These are phyloP conservation scores for Trogon surrucura DNA, from an alignment of 2,113 vertebrate species.

Conservation along the genomic window DNA sequence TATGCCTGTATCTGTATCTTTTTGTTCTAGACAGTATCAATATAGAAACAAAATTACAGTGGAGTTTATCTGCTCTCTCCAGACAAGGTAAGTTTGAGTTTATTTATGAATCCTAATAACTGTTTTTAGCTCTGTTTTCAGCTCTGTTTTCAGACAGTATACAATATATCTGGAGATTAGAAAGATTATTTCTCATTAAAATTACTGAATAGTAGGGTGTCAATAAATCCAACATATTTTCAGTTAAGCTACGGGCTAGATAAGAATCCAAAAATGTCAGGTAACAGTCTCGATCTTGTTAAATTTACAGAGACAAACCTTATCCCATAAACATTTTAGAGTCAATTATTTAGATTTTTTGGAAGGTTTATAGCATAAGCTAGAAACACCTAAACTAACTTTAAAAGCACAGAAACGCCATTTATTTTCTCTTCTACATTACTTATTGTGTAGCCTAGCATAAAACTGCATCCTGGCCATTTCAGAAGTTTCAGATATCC, in stretches of 20 bases:
- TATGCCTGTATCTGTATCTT: neutral
- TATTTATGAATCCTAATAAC: neutral
- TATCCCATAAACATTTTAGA: neutral
- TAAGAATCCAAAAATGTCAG: neutral
- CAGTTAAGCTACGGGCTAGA: neutral
- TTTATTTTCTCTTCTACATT: neutral
- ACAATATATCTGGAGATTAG: neutral
- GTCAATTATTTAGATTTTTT: neutral
- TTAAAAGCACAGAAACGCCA: neutral
- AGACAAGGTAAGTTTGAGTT: slow-evolving; percentile 72
- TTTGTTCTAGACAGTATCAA: slow-evolving; percentile 67
- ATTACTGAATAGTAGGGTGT: neutral
- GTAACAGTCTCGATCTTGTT: neutral
- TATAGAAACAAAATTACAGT: slow-evolving; percentile 66
- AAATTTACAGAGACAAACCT: neutral
- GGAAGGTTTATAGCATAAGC: neutral
- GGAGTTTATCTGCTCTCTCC: slow-evolving; percentile 77
- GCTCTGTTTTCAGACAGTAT: neutral
- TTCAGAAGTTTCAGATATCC: neutral
- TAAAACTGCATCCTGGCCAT: neutral
- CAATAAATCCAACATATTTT: neutral
- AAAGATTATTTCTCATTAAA: neutral
- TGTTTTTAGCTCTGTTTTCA: neutral
- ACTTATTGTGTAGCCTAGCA: neutral
- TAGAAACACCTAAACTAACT: neutral